Evolutionary conservation across 23 tunicate species (phyloP).

Genomic region (Diplosoma virens): DNA sequence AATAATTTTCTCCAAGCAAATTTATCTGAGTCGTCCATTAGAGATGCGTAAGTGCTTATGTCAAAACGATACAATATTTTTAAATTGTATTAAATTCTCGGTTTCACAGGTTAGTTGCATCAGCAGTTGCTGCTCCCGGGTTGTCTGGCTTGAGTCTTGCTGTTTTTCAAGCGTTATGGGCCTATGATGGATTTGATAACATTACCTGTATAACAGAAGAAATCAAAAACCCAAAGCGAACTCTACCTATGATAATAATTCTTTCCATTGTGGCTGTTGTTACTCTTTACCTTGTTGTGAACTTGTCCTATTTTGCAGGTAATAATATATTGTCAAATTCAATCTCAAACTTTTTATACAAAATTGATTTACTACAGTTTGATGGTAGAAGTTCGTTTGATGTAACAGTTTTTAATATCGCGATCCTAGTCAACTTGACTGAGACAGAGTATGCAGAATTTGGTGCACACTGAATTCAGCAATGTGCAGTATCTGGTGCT

Average conservation of each 20-base stretch:
- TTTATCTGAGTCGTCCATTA: not conserved
- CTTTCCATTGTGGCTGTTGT: conserved; percentile 56
- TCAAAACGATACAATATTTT: not conserved
- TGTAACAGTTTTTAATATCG: too few species aligned
- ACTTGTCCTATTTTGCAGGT: conserved; percentile 85
- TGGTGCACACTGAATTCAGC: too few species aligned
- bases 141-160: conserved; percentile 52
- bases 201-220: conserved; percentile 84
- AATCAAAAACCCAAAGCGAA: conserved; percentile 78
- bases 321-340: too few species aligned
- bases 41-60: not conserved
- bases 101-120: conserved; percentile 6
- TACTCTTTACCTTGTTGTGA: conserved; percentile 64
- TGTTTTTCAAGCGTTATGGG: conserved; percentile 86
- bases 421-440: too few species aligned
- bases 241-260: conserved; percentile 66
- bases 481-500: too few species aligned
- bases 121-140: conserved; percentile 15
- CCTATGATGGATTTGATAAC: conserved; percentile 92
- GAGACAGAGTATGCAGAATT: too few species aligned
- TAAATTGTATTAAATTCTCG: not conserved
- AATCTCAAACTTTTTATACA: too few species aligned
- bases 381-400: too few species aligned
- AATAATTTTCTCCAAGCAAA: not conserved
- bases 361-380: too few species aligned